A percentile compares a stretch with the other conserved stretches of the same genome.
Conservation (phyloP, 2,888 invertebrate species). For the Tachina fera region DNA sequence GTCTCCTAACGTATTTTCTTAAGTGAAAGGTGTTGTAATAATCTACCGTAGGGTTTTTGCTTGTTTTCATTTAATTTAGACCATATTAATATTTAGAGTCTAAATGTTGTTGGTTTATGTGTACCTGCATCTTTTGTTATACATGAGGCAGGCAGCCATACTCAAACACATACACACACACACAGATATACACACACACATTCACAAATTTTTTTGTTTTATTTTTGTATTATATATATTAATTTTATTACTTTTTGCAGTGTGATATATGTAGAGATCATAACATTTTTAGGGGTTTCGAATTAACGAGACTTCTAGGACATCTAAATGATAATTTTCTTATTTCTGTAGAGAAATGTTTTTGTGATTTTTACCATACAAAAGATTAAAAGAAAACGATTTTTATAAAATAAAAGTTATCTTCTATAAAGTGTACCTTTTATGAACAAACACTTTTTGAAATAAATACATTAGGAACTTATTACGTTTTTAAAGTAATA, state of each 20-base stretch:
- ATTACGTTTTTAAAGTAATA: too few relatives aligned
- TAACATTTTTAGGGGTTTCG: not conserved
- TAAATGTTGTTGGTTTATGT: not conserved
- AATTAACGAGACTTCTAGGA: not conserved
- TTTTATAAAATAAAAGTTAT: too few relatives aligned
- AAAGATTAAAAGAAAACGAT: too few relatives aligned
- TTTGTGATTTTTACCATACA: not conserved
- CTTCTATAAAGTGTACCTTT: too few relatives aligned
- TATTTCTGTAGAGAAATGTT: not conserved
- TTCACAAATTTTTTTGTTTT: not conserved
- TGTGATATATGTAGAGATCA: not conserved
- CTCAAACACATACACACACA: too few relatives aligned
- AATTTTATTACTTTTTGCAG: not conserved
- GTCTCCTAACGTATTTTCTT: not conserved
- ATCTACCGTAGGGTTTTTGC: not conserved
- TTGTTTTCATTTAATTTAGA: slow-evolving; percentile 3
- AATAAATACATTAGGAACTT: too few relatives aligned
- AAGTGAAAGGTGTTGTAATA: slow-evolving; percentile 23
- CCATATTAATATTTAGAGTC: not conserved
- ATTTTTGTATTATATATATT: not conserved
- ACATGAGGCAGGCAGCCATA: not conserved
- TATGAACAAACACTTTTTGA: too few relatives aligned
- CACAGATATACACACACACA: too few relatives aligned
- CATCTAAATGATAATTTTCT: not conserved
- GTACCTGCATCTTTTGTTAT: not conserved